Conservation (phyloP, 2,797 vertebrate genomes). For the Eidolon dupreanum region DNA sequence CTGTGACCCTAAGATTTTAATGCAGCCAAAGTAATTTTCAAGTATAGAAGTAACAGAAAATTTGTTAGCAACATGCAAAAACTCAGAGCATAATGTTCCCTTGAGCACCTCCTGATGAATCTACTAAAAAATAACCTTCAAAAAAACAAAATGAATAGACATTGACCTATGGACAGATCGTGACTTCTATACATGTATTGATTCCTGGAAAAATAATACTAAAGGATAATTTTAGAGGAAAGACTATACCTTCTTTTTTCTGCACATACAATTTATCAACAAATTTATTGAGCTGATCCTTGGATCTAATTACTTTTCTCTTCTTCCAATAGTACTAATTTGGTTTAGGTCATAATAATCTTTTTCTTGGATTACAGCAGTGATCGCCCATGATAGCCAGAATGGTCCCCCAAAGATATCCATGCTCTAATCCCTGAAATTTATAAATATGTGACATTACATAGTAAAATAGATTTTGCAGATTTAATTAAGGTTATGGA, state of each 20-base stretch:
- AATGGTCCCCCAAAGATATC: neutral
- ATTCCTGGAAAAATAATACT: neutral
- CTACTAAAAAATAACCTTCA: neutral
- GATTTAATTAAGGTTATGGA: neutral
- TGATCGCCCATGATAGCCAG: neutral
- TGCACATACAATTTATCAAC: neutral
- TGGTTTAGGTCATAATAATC: neutral
- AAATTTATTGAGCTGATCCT: neutral
- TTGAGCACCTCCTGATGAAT: neutral
- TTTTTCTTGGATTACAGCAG: neutral
- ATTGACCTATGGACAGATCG: neutral
- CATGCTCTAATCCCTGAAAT: neutral
- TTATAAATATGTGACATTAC: neutral
- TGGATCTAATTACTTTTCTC: neutral
- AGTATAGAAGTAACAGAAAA: neutral
- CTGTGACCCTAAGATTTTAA: neutral
- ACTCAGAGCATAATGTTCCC: neutral
- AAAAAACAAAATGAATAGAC: neutral
- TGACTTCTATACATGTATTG: neutral
- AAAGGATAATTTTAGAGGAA: neutral
- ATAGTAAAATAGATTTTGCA: neutral
- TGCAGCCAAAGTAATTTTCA: neutral
- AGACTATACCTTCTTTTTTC: neutral
- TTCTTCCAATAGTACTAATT: neutral
- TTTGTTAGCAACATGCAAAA: neutral